Conservation (phyloP, 2,113 vertebrate genomes). For the Podarcis muralis region DNA sequence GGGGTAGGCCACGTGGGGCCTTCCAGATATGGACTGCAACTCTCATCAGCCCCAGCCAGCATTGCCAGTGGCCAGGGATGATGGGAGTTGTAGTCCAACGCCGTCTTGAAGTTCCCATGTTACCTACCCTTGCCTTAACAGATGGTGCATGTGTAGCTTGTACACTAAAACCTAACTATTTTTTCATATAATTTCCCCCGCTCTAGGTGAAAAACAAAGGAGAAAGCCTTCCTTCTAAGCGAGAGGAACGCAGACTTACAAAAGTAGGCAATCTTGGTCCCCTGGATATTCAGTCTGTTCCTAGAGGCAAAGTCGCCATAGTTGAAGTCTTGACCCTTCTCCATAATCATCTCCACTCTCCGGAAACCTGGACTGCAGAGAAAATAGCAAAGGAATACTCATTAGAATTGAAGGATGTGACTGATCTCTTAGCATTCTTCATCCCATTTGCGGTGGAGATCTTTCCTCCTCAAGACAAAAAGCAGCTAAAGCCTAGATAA, state of each 20-base stretch:
- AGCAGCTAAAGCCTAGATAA: constrained; percentile 80
- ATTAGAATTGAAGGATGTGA: constrained; percentile 85
- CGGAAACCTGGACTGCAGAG: constrained; percentile 85
- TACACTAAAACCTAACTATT: background rate
- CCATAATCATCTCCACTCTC: constrained; percentile 84
- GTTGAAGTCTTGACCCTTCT: constrained; percentile 85
- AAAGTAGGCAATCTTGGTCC: constrained; percentile 63
- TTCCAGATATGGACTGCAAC: too few species aligned
- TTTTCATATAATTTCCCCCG: constrained; percentile 43
- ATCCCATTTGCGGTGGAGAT: constrained; percentile 83
- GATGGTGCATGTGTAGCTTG: background rate
- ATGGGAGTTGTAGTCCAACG: too few species aligned
- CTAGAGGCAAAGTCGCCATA: constrained; percentile 88
- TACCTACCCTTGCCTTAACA: too few species aligned
- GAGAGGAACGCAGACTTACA: constrained; percentile 75
- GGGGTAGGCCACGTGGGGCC: background rate
- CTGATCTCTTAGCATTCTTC: constrained; percentile 85
- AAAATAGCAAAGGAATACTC: constrained; percentile 88
- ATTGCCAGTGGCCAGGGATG: too few species aligned
- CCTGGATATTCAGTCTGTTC: constrained; percentile 75
- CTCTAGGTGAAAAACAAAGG: constrained; percentile 61
- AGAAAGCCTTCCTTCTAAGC: constrained; percentile 52
- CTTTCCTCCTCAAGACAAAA: constrained; percentile 73
- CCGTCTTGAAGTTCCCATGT: too few species aligned
- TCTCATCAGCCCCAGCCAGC: too few species aligned